These are phyloP conservation scores for Calameuta idolon DNA, from an alignment of 2,888 invertebrate species.

Conservation along the genomic window DNA sequence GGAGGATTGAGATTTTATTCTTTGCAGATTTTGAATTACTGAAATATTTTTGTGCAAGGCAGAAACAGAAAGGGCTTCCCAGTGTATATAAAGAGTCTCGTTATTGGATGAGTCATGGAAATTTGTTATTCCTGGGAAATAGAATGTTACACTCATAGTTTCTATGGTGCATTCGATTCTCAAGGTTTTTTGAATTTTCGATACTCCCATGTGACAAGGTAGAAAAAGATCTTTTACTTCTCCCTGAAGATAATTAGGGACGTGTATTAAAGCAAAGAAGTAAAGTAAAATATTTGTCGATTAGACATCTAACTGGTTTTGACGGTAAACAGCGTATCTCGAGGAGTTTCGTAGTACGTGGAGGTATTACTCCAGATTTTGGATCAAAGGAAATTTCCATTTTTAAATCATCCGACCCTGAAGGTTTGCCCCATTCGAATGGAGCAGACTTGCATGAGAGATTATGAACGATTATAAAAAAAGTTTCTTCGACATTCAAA, in stretches of 20 bases:
- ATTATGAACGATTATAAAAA: constrained; percentile 57
- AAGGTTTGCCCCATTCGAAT: constrained; percentile 44
- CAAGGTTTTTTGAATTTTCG: constrained; percentile 48
- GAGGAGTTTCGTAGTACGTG: constrained; percentile 28
- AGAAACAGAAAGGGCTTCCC: background rate
- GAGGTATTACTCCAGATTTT: constrained; percentile 48
- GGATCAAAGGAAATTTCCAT: constrained; percentile 54
- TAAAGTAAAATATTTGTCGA: background rate
- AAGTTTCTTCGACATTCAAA: constrained; percentile 46
- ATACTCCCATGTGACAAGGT: constrained; percentile 61
- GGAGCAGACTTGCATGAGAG: constrained; percentile 26
- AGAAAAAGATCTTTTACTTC: constrained; percentile 57
- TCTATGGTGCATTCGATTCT: constrained; percentile 59
- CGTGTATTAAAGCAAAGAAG: background rate
- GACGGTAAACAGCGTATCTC: constrained; percentile 51
- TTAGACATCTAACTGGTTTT: constrained; percentile 36
- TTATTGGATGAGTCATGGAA: background rate
- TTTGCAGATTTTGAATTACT: background rate
- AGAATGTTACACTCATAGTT: constrained; percentile 57
- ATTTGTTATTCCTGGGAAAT: constrained; percentile 46
- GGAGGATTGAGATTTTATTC: background rate
- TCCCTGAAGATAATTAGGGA: constrained; percentile 44
- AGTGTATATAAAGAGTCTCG: background rate
- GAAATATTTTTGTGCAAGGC: background rate
- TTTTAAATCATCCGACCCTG: constrained; percentile 52